Percentiles rank a stretch among this genome's conserved stretches.
Evolutionary conservation across 2,888 invertebrate genomes (phyloP).

Genomic region (Taenaris catops): DNA sequence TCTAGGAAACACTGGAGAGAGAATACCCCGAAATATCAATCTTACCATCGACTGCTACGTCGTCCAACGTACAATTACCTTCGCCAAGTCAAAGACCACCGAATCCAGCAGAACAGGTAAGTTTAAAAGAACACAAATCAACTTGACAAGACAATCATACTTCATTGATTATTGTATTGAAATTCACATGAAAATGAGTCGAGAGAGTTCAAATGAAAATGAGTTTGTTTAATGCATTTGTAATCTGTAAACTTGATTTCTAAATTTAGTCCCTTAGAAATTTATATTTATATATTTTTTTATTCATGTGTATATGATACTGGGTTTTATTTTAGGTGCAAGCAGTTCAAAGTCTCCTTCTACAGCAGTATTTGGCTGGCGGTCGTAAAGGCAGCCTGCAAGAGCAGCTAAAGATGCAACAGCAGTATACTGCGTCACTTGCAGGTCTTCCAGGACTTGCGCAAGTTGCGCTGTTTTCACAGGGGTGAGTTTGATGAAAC

Average conservation of each 20-base stretch:
- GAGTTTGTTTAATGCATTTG: too few relatives aligned
- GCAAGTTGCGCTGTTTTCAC: conserved; percentile 69
- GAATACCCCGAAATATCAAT: conserved; percentile 77
- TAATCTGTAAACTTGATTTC: too few relatives aligned
- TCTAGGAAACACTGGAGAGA: conserved; percentile 72
- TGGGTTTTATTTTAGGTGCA: conserved; percentile 46
- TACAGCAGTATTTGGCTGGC: conserved; percentile 70
- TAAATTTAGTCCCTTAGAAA: too few relatives aligned
- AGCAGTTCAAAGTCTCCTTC: conserved; percentile 69
- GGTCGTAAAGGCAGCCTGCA: conserved; percentile 64
- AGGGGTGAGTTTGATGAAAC: too few relatives aligned
- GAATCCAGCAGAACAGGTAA: conserved; percentile 70
- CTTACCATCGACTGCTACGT: conserved; percentile 71
- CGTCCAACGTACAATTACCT: conserved; percentile 57
- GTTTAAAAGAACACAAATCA: too few relatives aligned
- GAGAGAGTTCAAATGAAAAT: too few relatives aligned
- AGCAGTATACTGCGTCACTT: conserved; percentile 66
- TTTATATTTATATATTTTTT: too few relatives aligned
- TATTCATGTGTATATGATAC: too few relatives aligned
- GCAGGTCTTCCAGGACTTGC: conserved; percentile 66
- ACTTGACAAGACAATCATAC: too few relatives aligned
- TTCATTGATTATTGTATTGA: too few relatives aligned
- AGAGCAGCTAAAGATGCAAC: conserved; percentile 71
- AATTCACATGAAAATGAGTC: too few relatives aligned
- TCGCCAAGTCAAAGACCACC: conserved; percentile 65